These are phyloP conservation scores for Phrynocephalus versicolor DNA, from an alignment of 2,113 vertebrate species.

Conservation along the genomic window DNA sequence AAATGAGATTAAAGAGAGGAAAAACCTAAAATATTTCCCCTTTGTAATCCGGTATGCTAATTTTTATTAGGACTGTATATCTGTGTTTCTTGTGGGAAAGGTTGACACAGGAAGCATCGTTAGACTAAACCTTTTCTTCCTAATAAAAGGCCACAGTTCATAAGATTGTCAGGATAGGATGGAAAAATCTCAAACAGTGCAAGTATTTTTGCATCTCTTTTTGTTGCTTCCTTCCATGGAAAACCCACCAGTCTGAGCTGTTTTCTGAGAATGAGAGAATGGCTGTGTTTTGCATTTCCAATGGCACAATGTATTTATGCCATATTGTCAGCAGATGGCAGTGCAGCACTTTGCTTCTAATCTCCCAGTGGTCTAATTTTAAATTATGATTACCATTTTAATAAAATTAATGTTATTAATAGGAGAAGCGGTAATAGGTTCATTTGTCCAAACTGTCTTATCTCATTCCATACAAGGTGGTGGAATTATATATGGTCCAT, in stretches of 20 bases:
- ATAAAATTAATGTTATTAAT: conserved; percentile 27
- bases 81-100: fast-evolving
- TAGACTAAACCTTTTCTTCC: neutral
- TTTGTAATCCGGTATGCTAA: neutral
- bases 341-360: conserved; percentile 43
- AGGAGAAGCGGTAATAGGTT: conserved; percentile 36
- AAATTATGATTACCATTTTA: conserved; percentile 28
- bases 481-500: conserved; percentile 14
- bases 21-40: neutral
- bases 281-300: fast-evolving
- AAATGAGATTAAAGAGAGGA: neutral
- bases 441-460: conserved; percentile 19
- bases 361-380: neutral
- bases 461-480: conserved; percentile 6
- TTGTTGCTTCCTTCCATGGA: fast-evolving
- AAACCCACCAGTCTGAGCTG: fast-evolving
- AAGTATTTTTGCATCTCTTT: neutral
- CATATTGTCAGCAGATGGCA: conserved; percentile 75
- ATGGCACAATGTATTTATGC: fast-evolving
- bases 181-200: fast-evolving
- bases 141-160: neutral
- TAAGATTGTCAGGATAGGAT: neutral
- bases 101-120: fast-evolving
- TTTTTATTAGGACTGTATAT: neutral
- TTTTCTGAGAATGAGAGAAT: neutral